Evolutionary conservation across 2,797 vertebrate species (phyloP).

Genomic region (Carcharodon carcharias): DNA sequence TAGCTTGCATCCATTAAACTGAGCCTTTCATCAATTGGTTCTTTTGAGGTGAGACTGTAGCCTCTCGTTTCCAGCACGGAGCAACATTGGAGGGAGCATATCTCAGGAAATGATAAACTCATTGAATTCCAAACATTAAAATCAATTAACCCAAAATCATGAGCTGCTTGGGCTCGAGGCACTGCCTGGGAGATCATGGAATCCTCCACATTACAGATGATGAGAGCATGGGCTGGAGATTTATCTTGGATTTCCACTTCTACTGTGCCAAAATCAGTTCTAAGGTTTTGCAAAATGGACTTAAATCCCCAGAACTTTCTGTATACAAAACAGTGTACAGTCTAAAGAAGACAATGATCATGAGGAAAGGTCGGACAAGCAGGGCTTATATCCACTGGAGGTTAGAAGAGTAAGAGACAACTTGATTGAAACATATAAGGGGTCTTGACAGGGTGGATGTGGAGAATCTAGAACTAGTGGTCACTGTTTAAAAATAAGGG

Average conservation of each 20-base stretch:
- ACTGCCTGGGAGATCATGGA: background rate
- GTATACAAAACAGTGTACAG: too few species aligned
- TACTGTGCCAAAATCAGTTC: background rate
- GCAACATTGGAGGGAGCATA: background rate
- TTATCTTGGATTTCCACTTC: background rate
- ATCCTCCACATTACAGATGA: background rate
- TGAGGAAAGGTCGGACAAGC: too few species aligned
- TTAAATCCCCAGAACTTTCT: background rate
- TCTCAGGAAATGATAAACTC: too few species aligned
- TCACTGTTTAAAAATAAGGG: too few species aligned
- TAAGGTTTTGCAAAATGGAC: background rate
- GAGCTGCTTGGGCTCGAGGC: too few species aligned
- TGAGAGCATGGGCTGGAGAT: background rate
- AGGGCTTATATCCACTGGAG: too few species aligned
- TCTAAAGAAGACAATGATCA: too few species aligned
- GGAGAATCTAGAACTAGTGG: too few species aligned
- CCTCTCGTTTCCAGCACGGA: background rate
- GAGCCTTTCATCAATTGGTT: background rate
- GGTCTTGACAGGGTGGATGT: too few species aligned
- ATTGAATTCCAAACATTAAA: background rate
- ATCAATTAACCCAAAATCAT: background rate
- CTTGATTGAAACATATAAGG: too few species aligned
- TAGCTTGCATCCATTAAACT: background rate
- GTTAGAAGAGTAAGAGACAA: too few species aligned
- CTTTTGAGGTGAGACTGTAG: background rate